Conservation (phyloP, 2,888 invertebrate species). For the Drosophila anomelani region DNA sequence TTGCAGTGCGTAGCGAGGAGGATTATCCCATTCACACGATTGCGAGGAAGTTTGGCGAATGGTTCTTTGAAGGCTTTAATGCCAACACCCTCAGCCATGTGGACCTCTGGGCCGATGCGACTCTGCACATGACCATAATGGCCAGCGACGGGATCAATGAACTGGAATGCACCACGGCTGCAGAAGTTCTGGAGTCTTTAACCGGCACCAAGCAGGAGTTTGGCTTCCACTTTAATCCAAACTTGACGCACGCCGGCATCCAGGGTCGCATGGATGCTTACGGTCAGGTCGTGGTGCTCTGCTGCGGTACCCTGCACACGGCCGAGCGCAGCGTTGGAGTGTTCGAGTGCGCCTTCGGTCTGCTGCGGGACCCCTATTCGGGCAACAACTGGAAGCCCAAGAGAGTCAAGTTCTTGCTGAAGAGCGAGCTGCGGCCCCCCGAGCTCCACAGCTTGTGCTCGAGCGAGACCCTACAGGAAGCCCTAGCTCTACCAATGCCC, state of each 20-base stretch:
- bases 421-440: slow-evolving; percentile 75
- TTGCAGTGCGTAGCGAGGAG: slow-evolving; percentile 11
- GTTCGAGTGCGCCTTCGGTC: slow-evolving; percentile 88
- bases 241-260: slow-evolving; percentile 86
- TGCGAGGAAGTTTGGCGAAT: slow-evolving; percentile 86
- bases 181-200: slow-evolving; percentile 82
- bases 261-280: slow-evolving; percentile 87
- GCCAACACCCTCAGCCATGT: slow-evolving; percentile 83
- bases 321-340: slow-evolving; percentile 86
- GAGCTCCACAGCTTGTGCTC: slow-evolving; percentile 63
- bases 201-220: slow-evolving; percentile 83
- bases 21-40: slow-evolving; percentile 84
- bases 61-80: slow-evolving; percentile 86
- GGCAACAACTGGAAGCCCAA: slow-evolving; percentile 90
- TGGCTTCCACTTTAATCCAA: slow-evolving; percentile 87
- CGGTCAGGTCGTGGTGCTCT: slow-evolving; percentile 87
- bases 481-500: slow-evolving; percentile 73
- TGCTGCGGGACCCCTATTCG: slow-evolving; percentile 87
- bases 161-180: slow-evolving; percentile 57
- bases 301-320: slow-evolving; percentile 88
- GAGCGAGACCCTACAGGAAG: slow-evolving; percentile 72
- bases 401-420: slow-evolving; percentile 85
- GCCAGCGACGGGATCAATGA: slow-evolving; percentile 69
- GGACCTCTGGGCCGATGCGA: slow-evolving; percentile 87
- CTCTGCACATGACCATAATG: slow-evolving; percentile 69